These are phyloP conservation scores for Sebastes itinus DNA, from an alignment of 2,797 vertebrate species.

Conservation along the genomic window DNA sequence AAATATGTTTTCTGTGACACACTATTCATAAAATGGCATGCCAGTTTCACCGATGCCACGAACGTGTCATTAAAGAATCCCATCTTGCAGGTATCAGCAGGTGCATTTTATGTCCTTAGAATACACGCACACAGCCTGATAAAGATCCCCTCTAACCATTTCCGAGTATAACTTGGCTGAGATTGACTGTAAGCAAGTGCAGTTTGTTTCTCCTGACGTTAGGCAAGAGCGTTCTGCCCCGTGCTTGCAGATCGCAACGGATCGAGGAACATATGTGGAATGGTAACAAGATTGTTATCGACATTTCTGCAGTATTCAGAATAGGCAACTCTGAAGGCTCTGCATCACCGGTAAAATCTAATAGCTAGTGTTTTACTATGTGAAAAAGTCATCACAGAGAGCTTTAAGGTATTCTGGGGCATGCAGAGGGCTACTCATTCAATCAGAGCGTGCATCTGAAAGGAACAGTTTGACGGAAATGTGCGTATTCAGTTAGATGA, in stretches of 20 bases:
- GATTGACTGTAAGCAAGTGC: background rate
- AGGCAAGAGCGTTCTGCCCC: background rate
- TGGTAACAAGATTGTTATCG: background rate
- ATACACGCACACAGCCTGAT: background rate
- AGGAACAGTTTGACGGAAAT: background rate
- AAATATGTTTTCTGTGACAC: background rate
- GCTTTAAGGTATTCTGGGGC: background rate
- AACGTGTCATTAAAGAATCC: background rate
- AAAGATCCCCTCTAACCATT: background rate
- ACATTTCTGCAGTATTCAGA: background rate
- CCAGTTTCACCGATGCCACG: fast-evolving
- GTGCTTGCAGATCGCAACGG: background rate
- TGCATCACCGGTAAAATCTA: background rate
- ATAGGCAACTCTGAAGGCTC: background rate
- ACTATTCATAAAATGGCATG: background rate
- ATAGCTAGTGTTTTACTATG: background rate
- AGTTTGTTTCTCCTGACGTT: background rate
- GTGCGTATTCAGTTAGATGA: background rate
- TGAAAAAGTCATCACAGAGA: background rate
- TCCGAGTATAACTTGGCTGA: background rate
- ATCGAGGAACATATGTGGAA: background rate
- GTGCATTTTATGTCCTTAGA: background rate
- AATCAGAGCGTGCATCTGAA: background rate
- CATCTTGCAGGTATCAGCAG: background rate
- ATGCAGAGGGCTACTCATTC: background rate